Conservation (phyloP, 2,888 invertebrate species). For the Trypoxylon attenuatum region DNA sequence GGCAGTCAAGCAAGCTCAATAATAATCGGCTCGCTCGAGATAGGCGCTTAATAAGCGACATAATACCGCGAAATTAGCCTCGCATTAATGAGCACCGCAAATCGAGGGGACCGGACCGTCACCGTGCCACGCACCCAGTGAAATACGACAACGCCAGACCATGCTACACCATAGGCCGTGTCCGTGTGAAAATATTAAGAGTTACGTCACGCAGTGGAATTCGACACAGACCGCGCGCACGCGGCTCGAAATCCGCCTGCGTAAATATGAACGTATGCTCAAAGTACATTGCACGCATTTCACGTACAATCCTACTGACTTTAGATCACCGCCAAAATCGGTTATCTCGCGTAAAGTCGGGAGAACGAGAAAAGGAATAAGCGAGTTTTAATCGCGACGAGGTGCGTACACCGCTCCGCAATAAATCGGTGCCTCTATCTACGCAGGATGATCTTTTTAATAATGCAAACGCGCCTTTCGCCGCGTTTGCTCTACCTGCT, state of each 20-base stretch:
- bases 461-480: slow-evolving; percentile 38
- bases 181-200: neutral
- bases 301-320: no score
- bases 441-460: slow-evolving; percentile 36
- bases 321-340: neutral
- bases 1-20: slow-evolving; percentile 26
- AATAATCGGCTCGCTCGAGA: slow-evolving; percentile 25
- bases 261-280: no score
- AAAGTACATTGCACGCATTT: no score
- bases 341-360: slow-evolving; percentile 1
- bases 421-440: neutral
- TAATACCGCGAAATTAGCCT: slow-evolving; percentile 49
- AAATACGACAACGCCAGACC: neutral
- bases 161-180: no score
- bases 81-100: slow-evolving; percentile 39
- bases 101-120: slow-evolving; percentile 14
- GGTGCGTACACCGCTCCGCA: no score
- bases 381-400: no score
- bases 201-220: neutral
- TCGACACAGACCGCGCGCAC: no score
- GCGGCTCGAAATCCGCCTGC: no score
- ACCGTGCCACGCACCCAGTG: neutral
- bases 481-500: slow-evolving; percentile 10
- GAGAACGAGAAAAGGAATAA: no score
- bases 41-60: slow-evolving; percentile 41